These are phyloP conservation scores for Bilobella aurantiaca DNA, from an alignment of 1,140 invertebrate genomes.

Conservation along the genomic window DNA sequence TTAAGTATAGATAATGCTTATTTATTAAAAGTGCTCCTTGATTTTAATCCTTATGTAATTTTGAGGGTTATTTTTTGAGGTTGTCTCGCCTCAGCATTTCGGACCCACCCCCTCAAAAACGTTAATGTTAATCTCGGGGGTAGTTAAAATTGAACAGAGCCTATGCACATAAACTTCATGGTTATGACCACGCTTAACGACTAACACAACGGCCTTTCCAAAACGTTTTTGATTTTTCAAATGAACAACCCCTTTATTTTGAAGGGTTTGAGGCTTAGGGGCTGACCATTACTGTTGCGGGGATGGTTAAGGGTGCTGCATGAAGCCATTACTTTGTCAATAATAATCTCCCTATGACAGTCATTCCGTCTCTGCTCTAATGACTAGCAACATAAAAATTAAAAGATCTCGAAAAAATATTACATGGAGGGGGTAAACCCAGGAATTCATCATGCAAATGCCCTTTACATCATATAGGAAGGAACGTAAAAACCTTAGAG, in stretches of 20 bases:
- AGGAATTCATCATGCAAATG: too few species aligned
- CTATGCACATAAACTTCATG: constrained; percentile 32
- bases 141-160: constrained; percentile 34
- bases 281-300: too few species aligned
- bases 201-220: constrained; percentile 28
- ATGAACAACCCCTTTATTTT: too few species aligned
- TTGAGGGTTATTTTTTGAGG: constrained; percentile 21
- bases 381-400: constrained; percentile 32
- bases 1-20: too few species aligned
- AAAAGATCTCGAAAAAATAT: constrained; percentile 32
- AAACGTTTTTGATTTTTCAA: constrained; percentile 13
- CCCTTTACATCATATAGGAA: too few species aligned
- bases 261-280: too few species aligned
- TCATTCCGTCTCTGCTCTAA: constrained; percentile 17
- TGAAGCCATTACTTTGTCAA: constrained; percentile 33
- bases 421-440: too few species aligned
- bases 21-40: too few species aligned
- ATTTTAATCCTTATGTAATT: constrained; percentile 26
- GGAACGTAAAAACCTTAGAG: too few species aligned
- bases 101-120: constrained; percentile 34
- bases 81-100: constrained; percentile 17
- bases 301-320: too few species aligned
- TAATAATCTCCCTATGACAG: constrained; percentile 30
- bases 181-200: constrained; percentile 33
- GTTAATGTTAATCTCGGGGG: constrained; percentile 35